A percentile compares a stretch with the other conserved stretches of the same genome.
These are phyloP conservation scores for Allophyes oxyacanthae DNA, from an alignment of 2,888 invertebrate genomes.

Conservation along the genomic window DNA sequence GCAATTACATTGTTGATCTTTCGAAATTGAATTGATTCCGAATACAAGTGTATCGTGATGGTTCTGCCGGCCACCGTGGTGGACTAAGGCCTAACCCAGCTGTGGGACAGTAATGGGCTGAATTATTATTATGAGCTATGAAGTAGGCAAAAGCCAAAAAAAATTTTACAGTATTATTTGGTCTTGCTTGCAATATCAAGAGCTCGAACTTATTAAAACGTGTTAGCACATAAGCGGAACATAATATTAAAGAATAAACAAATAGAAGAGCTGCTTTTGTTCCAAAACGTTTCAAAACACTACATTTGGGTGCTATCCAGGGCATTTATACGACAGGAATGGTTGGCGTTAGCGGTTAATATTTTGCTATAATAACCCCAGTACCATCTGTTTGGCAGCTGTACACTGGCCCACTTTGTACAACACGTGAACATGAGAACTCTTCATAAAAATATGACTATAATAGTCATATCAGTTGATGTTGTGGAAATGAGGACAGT, in stretches of 20 bases:
- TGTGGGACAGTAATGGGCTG: too few species aligned
- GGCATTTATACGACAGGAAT: slow-evolving; percentile 44
- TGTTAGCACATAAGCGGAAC: slow-evolving; percentile 11
- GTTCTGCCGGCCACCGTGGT: too few species aligned
- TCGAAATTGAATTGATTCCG: too few species aligned
- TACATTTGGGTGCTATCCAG: slow-evolving; percentile 58
- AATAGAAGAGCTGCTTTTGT: slow-evolving; percentile 39
- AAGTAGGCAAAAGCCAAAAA: too few species aligned
- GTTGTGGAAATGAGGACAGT: slow-evolving; percentile 44
- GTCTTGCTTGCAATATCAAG: slow-evolving; percentile 3
- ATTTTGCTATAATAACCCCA: slow-evolving; percentile 65
- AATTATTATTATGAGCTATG: too few species aligned
- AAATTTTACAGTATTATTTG: not conserved
- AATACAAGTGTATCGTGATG: too few species aligned
- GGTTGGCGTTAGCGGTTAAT: slow-evolving; percentile 61
- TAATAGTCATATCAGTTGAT: slow-evolving; percentile 40
- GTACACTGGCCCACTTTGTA: slow-evolving; percentile 69
- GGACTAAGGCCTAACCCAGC: too few species aligned
- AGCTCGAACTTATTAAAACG: slow-evolving; percentile 38
- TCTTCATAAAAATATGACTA: slow-evolving; percentile 45
- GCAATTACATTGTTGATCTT: too few species aligned
- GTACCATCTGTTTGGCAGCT: slow-evolving; percentile 75
- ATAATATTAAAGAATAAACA: slow-evolving; percentile 18
- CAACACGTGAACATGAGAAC: slow-evolving; percentile 67
- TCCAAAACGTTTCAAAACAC: slow-evolving; percentile 40